Conservation (phyloP, 2,797 vertebrate genomes). For the Eleutherodactylus coqui region DNA sequence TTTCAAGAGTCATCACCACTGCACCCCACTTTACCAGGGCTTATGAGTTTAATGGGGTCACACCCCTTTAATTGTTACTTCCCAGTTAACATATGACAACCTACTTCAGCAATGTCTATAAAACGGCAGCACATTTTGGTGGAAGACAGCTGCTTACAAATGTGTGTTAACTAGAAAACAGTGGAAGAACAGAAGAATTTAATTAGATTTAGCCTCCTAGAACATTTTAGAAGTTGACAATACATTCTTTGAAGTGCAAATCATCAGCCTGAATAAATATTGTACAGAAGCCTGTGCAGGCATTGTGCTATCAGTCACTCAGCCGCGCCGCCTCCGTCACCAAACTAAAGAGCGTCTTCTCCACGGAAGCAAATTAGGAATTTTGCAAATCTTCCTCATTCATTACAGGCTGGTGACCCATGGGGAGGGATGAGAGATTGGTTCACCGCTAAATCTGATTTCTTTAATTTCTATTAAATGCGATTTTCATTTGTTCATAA, state of each 20-base stretch:
- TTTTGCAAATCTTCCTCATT: neutral
- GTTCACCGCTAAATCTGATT: neutral
- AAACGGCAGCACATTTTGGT: neutral
- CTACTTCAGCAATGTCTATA: neutral
- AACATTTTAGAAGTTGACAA: neutral
- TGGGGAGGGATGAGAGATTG: neutral
- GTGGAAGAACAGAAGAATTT: neutral
- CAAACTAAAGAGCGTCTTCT: neutral
- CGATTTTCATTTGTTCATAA: neutral
- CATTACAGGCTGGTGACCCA: neutral
- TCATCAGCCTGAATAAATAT: neutral
- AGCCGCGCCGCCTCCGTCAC: neutral
- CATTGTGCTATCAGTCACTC: neutral
- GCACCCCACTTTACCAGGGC: neutral
- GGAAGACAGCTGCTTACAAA: neutral
- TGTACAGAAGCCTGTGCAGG: neutral
- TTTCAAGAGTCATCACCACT: neutral
- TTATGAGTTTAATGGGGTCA: neutral
- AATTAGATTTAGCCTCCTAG: neutral
- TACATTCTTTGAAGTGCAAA: constrained; percentile 23
- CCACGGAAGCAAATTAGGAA: neutral
- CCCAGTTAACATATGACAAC: neutral
- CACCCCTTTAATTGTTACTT: neutral
- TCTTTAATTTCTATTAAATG: neutral
- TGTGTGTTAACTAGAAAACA: neutral